Base-by-base conservation (phyloP, 2,113 vertebrate genomes). In the Calyptommatus sinebrachiatus region DNA sequence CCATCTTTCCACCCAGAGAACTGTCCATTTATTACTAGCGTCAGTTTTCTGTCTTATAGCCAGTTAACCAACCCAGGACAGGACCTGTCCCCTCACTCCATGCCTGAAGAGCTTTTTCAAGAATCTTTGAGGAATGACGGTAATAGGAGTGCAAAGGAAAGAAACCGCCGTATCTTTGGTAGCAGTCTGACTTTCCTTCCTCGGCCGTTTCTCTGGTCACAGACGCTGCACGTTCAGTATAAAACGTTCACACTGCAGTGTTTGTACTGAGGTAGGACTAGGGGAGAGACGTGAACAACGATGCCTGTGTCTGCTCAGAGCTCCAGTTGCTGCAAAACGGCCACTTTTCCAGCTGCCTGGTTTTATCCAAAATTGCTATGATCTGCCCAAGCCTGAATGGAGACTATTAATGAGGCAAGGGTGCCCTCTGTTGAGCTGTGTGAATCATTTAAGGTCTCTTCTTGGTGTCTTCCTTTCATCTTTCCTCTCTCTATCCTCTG, bases 351-450 rank as follows among this genome's bases (percentile, higher is more conserved):
- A 35, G 77, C 46, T 41, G 78, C 20, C 22, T 53, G 74, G 67
- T 79, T 4, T 69, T 2, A 2, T 65, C 75, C 79, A 16, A 45
- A 16, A 4, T 31, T 70, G 74, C 68, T 46, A 14, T 18, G 35
- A 6, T 20, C 35, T 31, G 41, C 11, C 20, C 10, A 5, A 22
- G 35, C 50, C 48, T 69, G 48, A 46, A 20, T 76, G 86, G 84
- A 80, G 72, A 78, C 77, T 28, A 69, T 78, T 2, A 66, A 11
- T 78, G 73, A 28, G 21, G 41, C 77, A 73, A 87, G 89, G 83
- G 92, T 93, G 93, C 93, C 95, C 85, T 90, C 94, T 95, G 65
- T 88, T 91, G 94, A 91, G 81, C 75, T 61, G 45, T 78, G 57
- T 68, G 82, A 76, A 21, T 45, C 77, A 77, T 70, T 14, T 14